phyloP scores from a whole-genome alignment of 2,888 invertebrate species.

The Platerodrilus igneus region DNA sequence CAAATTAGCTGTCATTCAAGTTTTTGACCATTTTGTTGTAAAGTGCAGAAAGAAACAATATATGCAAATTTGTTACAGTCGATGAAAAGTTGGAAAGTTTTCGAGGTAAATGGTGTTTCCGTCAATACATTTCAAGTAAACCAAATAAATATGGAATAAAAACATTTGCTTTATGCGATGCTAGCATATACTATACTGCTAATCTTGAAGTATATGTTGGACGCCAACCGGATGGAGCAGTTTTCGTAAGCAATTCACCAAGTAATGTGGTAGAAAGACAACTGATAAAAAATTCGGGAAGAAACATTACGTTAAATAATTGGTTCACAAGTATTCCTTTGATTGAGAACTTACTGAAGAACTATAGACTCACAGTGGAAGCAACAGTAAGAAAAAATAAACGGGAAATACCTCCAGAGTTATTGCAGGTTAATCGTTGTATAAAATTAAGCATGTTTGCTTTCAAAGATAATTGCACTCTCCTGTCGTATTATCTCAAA shows the following conservation, averaged over 20 bases:
- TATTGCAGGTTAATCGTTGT: conserved; percentile 9
- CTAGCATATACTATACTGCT: conserved; percentile 6
- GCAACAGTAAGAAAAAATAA: conserved; percentile 20
- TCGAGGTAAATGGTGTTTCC: conserved; percentile 25
- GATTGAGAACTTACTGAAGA: conserved; percentile 11
- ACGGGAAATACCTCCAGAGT: conserved; percentile 12
- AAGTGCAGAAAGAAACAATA: no score
- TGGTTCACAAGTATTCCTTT: conserved; percentile 16
- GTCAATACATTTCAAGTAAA: conserved; percentile 18
- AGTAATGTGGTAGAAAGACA: conserved; percentile 12
- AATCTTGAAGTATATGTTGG: conserved; percentile 19
- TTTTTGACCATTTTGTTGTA: no score
- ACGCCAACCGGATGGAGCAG: conserved; percentile 19
- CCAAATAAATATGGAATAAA: conserved; percentile 12
- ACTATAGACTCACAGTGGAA: conserved; percentile 15
- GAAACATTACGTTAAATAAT: conserved; percentile 20
- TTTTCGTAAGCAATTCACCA: conserved; percentile 9
- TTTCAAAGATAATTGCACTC: not conserved
- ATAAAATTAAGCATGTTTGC: conserved; percentile 14
- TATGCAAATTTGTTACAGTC: conserved; percentile 27
- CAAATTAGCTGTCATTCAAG: conserved; percentile 5
- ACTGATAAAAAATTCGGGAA: conserved; percentile 12
- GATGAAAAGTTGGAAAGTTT: conserved; percentile 26
- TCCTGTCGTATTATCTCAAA: conserved; percentile 15
- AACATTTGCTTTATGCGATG: conserved; percentile 5